Evolutionary conservation across 2,113 vertebrate genomes (phyloP).

Genomic region (Ophthalmolycus amberensis): DNA sequence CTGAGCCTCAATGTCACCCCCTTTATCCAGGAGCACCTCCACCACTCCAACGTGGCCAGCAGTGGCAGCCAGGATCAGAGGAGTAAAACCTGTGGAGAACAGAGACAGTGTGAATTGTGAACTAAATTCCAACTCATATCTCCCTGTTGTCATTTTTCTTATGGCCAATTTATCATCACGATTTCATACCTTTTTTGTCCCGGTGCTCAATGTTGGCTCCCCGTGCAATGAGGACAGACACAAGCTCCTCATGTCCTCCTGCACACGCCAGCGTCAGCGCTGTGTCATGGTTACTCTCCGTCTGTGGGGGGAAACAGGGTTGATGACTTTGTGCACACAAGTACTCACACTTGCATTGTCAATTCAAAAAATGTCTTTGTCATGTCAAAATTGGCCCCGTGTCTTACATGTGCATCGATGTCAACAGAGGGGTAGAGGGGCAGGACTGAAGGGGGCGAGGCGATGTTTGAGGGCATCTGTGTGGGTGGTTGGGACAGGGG

Average conservation of each 20-base stretch:
- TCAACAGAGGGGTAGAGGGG: slow-evolving; percentile 96
- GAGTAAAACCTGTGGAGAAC: slow-evolving; percentile 90
- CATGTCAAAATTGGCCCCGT: not conserved
- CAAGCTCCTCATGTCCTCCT: slow-evolving; percentile 97
- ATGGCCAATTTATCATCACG: not conserved
- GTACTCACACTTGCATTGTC: not conserved
- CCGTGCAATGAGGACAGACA: slow-evolving; percentile 95
- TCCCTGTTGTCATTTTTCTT: not conserved
- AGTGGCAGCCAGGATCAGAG: slow-evolving; percentile 97
- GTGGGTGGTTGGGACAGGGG: slow-evolving; percentile 83
- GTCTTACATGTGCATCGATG: slow-evolving; percentile 97
- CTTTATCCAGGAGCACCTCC: slow-evolving; percentile 98
- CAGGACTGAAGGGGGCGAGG: slow-evolving; percentile 89
- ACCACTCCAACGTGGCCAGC: slow-evolving; percentile 98
- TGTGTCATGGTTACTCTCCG: slow-evolving; percentile 98
- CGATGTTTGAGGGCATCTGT: slow-evolving; percentile 86
- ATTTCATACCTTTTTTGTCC: slow-evolving; percentile 94
- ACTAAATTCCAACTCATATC: not conserved
- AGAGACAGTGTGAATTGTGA: not conserved
- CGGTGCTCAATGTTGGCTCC: slow-evolving; percentile 98
- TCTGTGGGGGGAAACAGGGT: slow-evolving; percentile 79
- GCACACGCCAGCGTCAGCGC: slow-evolving; percentile 97
- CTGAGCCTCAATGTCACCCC: slow-evolving; percentile 98
- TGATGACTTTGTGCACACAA: not conserved
- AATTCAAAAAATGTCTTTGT: not conserved